These are phyloP conservation scores for Opisthograptis luteolata DNA, from an alignment of 2,888 invertebrate genomes.

Conservation along the genomic window DNA sequence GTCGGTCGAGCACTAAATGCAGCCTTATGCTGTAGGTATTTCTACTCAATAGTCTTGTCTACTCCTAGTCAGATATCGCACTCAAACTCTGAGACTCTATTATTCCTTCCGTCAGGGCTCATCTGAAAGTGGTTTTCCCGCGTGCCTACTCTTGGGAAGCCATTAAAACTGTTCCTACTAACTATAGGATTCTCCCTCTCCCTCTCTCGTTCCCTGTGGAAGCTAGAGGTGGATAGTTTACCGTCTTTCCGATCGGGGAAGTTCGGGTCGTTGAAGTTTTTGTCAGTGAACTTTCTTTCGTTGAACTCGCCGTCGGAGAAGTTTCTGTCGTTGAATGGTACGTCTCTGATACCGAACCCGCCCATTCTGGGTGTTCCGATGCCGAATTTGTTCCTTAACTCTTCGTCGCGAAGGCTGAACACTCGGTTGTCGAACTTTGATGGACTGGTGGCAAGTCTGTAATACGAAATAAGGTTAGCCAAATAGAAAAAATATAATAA, in stretches of 20 bases:
- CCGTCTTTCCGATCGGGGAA: slow-evolving; percentile 70
- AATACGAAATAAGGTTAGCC: slow-evolving; percentile 28
- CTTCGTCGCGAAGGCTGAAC: slow-evolving; percentile 75
- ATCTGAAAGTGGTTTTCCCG: slow-evolving; percentile 75
- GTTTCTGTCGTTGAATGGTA: slow-evolving; percentile 72
- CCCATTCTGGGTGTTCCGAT: slow-evolving; percentile 78
- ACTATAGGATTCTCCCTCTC: slow-evolving; percentile 76
- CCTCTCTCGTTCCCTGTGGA: slow-evolving; percentile 67
- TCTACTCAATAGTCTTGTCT: slow-evolving; percentile 29
- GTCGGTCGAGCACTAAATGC: no score
- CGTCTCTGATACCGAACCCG: slow-evolving; percentile 78
- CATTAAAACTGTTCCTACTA: slow-evolving; percentile 80
- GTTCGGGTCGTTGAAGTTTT: slow-evolving; percentile 64
- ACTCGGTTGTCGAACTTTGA: slow-evolving; percentile 73
- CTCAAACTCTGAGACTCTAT: slow-evolving; percentile 86
- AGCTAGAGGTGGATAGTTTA: slow-evolving; percentile 78
- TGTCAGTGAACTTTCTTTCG: slow-evolving; percentile 65
- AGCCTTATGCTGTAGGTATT: no score
- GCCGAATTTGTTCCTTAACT: slow-evolving; percentile 72
- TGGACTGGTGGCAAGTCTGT: slow-evolving; percentile 65
- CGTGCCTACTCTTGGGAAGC: slow-evolving; percentile 73
- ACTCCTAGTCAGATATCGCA: slow-evolving; percentile 79
- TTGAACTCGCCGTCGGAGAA: slow-evolving; percentile 68
- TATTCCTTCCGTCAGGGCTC: slow-evolving; percentile 77
- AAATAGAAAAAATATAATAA: neutral